These are phyloP conservation scores for Lethenteron reissneri DNA, from an alignment of 2,113 vertebrate genomes.

Conservation along the genomic window DNA sequence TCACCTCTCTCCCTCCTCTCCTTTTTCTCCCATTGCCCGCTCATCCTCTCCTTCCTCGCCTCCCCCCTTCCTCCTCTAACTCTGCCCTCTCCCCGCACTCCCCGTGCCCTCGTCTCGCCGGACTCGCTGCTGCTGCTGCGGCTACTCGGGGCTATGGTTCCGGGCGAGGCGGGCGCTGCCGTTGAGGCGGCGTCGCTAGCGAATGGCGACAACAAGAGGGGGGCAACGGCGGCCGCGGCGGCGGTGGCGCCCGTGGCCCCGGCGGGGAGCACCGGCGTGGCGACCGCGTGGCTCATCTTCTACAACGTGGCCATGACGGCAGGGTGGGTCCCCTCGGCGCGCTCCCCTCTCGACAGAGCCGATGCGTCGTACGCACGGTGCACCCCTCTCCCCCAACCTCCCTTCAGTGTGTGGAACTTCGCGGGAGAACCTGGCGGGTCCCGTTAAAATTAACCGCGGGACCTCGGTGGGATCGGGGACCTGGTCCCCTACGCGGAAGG, in stretches of 20 bases:
- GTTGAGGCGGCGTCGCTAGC: no score
- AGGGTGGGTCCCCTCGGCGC: slow-evolving; percentile 27
- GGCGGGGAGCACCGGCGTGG: slow-evolving; percentile 44
- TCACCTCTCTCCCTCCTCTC: no score
- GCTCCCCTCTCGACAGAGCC: background rate
- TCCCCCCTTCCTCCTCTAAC: no score
- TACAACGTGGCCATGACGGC: slow-evolving; percentile 95
- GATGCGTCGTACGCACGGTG: no score
- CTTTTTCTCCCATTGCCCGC: no score
- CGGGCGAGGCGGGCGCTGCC: no score
- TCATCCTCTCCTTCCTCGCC: no score
- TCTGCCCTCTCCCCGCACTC: no score
- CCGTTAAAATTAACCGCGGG: background rate
- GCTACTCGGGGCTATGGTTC: no score
- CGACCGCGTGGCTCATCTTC: slow-evolving; percentile 66
- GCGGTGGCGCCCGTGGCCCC: slow-evolving; percentile 18
- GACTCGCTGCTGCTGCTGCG: no score
- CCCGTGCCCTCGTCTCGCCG: no score
- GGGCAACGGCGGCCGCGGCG: slow-evolving; percentile 26
- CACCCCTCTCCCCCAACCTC: slow-evolving; percentile 11
- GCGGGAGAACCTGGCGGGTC: background rate
- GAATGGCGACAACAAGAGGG: no score
- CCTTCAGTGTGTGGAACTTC: background rate
- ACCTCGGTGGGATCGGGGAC: background rate
- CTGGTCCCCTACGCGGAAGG: background rate